These are phyloP conservation scores for Chanos chanos DNA, from an alignment of 2,797 vertebrate species.

Conservation along the genomic window DNA sequence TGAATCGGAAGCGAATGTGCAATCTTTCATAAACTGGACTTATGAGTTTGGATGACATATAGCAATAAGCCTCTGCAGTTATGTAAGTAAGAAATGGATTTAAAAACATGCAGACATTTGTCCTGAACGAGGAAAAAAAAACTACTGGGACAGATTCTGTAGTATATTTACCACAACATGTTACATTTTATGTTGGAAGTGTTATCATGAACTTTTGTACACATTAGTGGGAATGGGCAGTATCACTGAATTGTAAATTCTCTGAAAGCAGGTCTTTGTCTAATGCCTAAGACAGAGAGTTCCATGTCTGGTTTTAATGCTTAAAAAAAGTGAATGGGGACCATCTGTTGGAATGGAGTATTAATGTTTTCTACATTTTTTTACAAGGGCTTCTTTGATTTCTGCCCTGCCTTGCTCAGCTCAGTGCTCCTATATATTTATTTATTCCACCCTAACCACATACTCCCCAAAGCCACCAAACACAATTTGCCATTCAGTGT, in stretches of 20 bases:
- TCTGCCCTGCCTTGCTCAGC: conserved; percentile 12
- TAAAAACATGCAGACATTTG: too few relatives aligned
- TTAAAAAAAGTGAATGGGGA: conserved; percentile 25
- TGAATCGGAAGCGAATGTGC: too few relatives aligned
- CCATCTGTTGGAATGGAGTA: conserved; percentile 42
- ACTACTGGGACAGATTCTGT: too few relatives aligned
- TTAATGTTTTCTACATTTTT: conserved; percentile 36
- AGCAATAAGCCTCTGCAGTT: too few relatives aligned
- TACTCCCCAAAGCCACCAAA: too few relatives aligned
- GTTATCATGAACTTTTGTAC: background rate
- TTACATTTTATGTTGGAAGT: too few relatives aligned
- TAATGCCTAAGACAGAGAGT: conserved; percentile 11
- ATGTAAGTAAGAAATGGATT: too few relatives aligned
- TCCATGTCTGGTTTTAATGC: conserved; percentile 37
- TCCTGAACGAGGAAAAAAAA: too few relatives aligned
- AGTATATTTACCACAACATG: too few relatives aligned
- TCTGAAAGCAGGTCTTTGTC: conserved; percentile 17
- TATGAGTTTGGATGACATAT: too few relatives aligned
- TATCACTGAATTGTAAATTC: conserved; percentile 8
- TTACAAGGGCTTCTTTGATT: conserved; percentile 35
- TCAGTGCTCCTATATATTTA: conserved; percentile 30
- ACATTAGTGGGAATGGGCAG: background rate
- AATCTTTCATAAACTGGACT: too few relatives aligned
- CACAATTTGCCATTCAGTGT: too few relatives aligned
- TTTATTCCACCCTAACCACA: conserved; percentile 35